Evolutionary conservation across 2,113 vertebrate species (phyloP).

Genomic region (Strix aluco): DNA sequence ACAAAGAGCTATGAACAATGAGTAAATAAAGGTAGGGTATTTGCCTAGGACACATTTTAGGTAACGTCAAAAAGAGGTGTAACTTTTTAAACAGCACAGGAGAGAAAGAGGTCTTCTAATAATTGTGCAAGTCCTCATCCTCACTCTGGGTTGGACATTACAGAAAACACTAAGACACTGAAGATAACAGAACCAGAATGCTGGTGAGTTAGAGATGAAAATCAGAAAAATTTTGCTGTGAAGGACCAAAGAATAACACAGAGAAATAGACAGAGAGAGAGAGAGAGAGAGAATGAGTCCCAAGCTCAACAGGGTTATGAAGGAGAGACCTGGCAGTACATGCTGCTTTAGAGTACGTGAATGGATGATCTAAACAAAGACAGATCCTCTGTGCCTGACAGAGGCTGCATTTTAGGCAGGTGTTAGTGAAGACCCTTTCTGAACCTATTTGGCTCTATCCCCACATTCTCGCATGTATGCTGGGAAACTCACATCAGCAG

Average conservation of each 20-base stretch:
- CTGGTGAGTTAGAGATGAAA: neutral
- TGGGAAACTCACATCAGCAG: slow-evolving; percentile 16
- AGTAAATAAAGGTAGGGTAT: neutral
- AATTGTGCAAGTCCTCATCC: neutral
- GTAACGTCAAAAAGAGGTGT: neutral
- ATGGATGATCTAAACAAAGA: neutral
- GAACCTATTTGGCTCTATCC: neutral
- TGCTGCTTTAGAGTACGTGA: neutral
- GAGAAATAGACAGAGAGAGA: neutral
- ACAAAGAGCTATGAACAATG: neutral
- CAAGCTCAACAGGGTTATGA: neutral
- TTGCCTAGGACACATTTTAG: neutral
- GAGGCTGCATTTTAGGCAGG: neutral
- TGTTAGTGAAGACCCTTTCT: neutral
- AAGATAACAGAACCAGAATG: neutral
- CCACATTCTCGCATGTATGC: neutral
- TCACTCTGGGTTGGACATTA: neutral
- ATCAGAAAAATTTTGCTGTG: neutral
- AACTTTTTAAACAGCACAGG: neutral
- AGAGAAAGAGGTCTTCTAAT: neutral
- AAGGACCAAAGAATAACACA: neutral
- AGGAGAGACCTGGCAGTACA: neutral
- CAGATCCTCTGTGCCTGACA: neutral
- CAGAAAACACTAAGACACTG: neutral
- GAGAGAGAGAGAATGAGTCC: neutral